A percentile compares a stretch with the other conserved stretches of the same genome.
Evolutionary conservation across 2,797 vertebrate species (phyloP).

Genomic region (Meda fulgida): DNA sequence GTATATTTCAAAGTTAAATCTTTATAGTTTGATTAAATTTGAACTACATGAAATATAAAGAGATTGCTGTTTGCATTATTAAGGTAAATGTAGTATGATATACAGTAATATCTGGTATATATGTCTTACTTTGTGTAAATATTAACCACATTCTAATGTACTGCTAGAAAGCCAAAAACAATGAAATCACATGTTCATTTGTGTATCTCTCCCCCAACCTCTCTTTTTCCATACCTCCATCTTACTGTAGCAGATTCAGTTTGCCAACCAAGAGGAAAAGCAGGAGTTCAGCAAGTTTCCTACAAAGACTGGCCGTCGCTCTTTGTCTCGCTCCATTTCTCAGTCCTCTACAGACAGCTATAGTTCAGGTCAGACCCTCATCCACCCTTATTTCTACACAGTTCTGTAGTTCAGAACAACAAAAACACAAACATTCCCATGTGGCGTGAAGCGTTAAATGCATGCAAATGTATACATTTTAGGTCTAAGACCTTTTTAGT

Average conservation of each 20-base stretch:
- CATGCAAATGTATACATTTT: neutral
- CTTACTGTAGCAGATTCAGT: conserved; percentile 89
- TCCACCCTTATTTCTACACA: neutral
- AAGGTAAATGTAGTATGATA: neutral
- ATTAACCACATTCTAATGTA: neutral
- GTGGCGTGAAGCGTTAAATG: neutral
- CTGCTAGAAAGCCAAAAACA: neutral
- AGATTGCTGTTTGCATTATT: neutral
- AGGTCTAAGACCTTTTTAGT: neutral
- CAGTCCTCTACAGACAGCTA: conserved; percentile 99
- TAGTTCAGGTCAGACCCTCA: conserved; percentile 87
- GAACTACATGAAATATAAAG: neutral
- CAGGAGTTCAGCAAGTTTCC: conserved; percentile 98
- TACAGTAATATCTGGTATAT: neutral
- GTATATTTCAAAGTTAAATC: neutral
- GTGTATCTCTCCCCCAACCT: conserved; percentile 9
- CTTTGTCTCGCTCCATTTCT: conserved; percentile 95
- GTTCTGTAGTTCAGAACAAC: neutral
- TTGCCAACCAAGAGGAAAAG: conserved; percentile 93
- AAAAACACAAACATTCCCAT: too few relatives aligned
- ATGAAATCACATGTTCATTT: neutral
- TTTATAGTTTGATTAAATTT: neutral
- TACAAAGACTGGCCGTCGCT: conserved; percentile 94
- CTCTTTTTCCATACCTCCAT: conserved; percentile 39
- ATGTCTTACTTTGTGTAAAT: neutral